Base-by-base conservation (phyloP, 2,113 vertebrate genomes). In the Odocoileus virginianus region DNA sequence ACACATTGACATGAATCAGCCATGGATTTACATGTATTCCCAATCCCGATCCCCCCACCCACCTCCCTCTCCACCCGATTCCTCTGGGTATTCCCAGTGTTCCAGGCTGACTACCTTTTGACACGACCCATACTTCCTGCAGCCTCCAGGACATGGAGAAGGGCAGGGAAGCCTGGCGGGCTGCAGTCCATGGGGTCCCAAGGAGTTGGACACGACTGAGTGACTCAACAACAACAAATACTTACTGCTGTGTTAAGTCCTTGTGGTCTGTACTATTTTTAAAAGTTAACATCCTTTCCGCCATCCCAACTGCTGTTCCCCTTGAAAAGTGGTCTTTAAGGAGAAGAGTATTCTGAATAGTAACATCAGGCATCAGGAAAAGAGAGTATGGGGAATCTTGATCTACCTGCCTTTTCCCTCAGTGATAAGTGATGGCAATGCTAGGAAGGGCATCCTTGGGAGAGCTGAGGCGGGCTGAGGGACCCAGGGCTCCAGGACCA, bases 271-370 rank as follows among this genome's bases (percentile, higher is more conserved):
- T 5, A 40, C 3, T 3, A 3, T 40, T 85, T 91, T 19, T 33
- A 40, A 74, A 95, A 30, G 81, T 47, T 33, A 33, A 25, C 30
- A 52, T 55, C 82, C 45, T 33, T 82, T 61, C 17, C 28, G 8
- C 47, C 27, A 89, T n/a, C 17, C 25, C 74, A 78, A 5, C 28
- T 16, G 43, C 40, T 61, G 17, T 47, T 74, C 3, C 8, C 71
- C 30, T 92, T 89, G 71, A 86, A 79, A 94, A 92, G 11, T 74
- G 15, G 14, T 43, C 33, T 89, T 79, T 16, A 52, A 94, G 52
- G n/a, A 33, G 50, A 81, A 54, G 15, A 78, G 4, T 23, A 47
- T 33, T 47, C 19, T 54, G 7, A 14, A 33, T 6, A 27, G n/a
- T 30, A 74, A 84, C 47, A 76, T 16, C 15, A 11, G 45, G 16